Conservation (phyloP, 2,797 vertebrate genomes). For the Arctocebus calabarensis region DNA sequence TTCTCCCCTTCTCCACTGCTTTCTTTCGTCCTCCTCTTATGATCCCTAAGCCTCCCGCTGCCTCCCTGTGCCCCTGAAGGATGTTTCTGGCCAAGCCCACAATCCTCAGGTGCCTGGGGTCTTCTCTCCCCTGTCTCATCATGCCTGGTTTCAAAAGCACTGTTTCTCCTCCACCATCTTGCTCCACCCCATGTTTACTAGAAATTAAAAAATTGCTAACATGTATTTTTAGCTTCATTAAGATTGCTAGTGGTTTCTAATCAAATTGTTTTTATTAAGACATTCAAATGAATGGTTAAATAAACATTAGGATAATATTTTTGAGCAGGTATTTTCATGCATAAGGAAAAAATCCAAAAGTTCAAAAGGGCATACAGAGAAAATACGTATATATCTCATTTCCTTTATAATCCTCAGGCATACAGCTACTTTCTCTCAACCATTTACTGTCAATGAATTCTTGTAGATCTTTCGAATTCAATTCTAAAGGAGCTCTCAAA, state of each 20-base stretch:
- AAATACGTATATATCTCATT: not conserved
- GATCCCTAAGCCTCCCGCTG: too few relatives aligned
- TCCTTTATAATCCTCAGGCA: not conserved
- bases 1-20: too few relatives aligned
- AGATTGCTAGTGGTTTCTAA: not conserved
- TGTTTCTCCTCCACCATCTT: too few relatives aligned
- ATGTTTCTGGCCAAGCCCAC: too few relatives aligned
- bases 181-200: not conserved
- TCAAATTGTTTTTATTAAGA: slow-evolving; percentile 29
- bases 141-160: too few relatives aligned
- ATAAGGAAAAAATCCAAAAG: not conserved
- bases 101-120: too few relatives aligned
- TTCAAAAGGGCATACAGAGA: not conserved
- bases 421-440: not conserved
- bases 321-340: not conserved
- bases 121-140: too few relatives aligned
- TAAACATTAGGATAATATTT: slow-evolving; percentile 27
- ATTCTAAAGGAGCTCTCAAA: slow-evolving; percentile 4
- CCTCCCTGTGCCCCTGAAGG: too few relatives aligned
- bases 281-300: slow-evolving; percentile 14
- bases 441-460: not conserved
- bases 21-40: too few relatives aligned
- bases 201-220: not conserved
- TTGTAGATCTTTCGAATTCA: not conserved
- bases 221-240: not conserved